A percentile compares a stretch with the other conserved stretches of the same genome.
Evolutionary conservation across 2,797 vertebrate genomes (phyloP).

Genomic region (Helicolenus hilgendorfi): DNA sequence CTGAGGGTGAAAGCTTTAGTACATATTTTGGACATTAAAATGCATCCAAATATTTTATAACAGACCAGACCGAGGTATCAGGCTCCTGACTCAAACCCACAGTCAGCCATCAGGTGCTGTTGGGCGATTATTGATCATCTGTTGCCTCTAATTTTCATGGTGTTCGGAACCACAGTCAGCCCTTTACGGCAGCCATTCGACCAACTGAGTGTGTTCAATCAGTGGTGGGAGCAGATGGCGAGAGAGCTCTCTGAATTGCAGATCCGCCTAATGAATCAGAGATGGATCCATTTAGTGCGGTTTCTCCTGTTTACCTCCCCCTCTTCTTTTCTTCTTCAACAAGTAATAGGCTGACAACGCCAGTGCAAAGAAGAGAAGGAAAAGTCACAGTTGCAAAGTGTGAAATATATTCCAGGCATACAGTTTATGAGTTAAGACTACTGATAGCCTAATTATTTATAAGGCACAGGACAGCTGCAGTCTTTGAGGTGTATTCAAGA

Average conservation of each 20-base stretch:
- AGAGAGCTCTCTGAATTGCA: not conserved
- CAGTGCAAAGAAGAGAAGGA: not conserved
- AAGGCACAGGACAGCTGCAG: not conserved
- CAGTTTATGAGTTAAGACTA: not conserved
- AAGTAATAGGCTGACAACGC: not conserved
- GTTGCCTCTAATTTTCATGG: not conserved
- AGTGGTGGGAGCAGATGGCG: not conserved
- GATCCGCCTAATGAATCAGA: constrained; percentile 6
- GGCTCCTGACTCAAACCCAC: not conserved
- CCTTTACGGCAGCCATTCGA: not conserved
- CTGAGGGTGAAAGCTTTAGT: not conserved
- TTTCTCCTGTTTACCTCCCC: not conserved
- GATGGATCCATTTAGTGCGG: not conserved
- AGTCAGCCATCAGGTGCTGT: not conserved
- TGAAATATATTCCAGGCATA: not conserved
- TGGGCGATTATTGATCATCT: not conserved
- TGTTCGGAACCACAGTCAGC: not conserved
- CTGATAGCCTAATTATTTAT: not conserved
- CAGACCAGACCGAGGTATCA: not conserved
- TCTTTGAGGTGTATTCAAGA: constrained; percentile 15
- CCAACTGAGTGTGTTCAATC: not conserved
- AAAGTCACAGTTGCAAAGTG: not conserved
- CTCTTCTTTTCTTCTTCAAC: not conserved
- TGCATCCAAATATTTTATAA: not conserved
- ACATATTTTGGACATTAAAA: not conserved